Conservation (phyloP, 2,888 invertebrate species). For the Epinotia brunnichana region DNA sequence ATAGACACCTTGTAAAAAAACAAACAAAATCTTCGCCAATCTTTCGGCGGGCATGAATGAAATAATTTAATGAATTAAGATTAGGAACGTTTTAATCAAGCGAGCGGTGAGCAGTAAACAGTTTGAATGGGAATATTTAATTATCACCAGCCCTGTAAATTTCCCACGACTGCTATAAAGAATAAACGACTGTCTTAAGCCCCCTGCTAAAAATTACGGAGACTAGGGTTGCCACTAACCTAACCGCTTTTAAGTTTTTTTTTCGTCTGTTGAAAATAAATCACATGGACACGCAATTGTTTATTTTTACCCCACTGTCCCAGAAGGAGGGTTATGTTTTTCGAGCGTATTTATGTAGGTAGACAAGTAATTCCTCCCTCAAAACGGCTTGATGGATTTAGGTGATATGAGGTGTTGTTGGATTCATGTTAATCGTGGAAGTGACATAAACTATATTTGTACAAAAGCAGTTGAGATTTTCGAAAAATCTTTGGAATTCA, state of each 20-base stretch:
- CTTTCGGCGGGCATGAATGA: background rate
- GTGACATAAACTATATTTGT: no score
- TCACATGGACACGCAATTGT: no score
- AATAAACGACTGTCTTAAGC: slow-evolving; percentile 82
- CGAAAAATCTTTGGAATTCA: no score
- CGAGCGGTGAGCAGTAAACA: slow-evolving; percentile 52
- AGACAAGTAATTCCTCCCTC: no score
- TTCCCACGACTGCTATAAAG: slow-evolving; percentile 84
- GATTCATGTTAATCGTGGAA: no score
- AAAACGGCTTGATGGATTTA: no score
- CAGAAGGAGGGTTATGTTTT: no score
- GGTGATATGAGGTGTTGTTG: no score
- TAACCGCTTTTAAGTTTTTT: background rate
- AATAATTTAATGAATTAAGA: slow-evolving; percentile 65
- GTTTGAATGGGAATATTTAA: slow-evolving; percentile 78
- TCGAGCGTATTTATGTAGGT: no score
- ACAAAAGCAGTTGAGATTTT: no score
- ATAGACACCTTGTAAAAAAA: no score
- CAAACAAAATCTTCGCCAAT: background rate
- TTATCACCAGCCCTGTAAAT: slow-evolving; percentile 76
- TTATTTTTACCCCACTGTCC: no score
- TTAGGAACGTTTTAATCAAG: slow-evolving; percentile 77
- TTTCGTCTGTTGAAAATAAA: background rate
- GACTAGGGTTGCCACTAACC: slow-evolving; percentile 64
- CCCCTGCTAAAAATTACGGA: slow-evolving; percentile 75